Base-by-base conservation (phyloP, 2,113 vertebrate species). In the Smithornis capensis region DNA sequence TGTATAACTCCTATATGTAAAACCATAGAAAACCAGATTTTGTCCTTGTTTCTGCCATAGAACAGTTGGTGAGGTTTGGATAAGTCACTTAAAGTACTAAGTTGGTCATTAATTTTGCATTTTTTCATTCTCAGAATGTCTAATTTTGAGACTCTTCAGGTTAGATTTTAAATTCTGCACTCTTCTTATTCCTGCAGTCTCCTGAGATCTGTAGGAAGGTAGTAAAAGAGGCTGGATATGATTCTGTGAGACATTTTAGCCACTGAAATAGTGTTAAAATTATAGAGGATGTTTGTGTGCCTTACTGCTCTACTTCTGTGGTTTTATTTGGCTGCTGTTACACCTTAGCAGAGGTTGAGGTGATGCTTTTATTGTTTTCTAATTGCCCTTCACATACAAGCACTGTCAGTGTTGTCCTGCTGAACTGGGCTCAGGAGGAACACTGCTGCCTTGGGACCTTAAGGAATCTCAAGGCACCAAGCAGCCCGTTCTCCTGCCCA, bases 211-310 rank as follows among this genome's bases (percentile, higher is more conserved):
- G 19, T 37, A 73, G 53, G 42, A 83, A 57, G 28, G 9, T 42
- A 38, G 24, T 80, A 28, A 76, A 82, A 71, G 73, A 63, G 24
- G 23, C 42, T 87, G 73, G 55, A 12, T 79, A 33, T 55, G 55
- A 53, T 69, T 89, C 40, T 53, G 55, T 55, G 60, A 79, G 29
- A 38, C 42, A 49, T 24, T 74, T 59, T 64, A 74, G 24, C 28
- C 35, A 29, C 19, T 64, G 21, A 87, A 83, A 65, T 75, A 1
- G 35, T 47, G 83, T 53, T 24, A 9, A 82, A 86, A 74, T 82
- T n/a, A 2, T 7, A n/a, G 25, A 8, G 7, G 3, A 1, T 21
- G 63, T 4, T 53, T 67, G 4, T 27, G 23, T 55, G 21, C 33
- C 29, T 75, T 64, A 18, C 18, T 75, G 38, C 64, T 37, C 33